Percentiles rank a stretch among this genome's conserved stretches.
Conservation (phyloP, 2,797 vertebrate genomes). For the Todus mexicanus region DNA sequence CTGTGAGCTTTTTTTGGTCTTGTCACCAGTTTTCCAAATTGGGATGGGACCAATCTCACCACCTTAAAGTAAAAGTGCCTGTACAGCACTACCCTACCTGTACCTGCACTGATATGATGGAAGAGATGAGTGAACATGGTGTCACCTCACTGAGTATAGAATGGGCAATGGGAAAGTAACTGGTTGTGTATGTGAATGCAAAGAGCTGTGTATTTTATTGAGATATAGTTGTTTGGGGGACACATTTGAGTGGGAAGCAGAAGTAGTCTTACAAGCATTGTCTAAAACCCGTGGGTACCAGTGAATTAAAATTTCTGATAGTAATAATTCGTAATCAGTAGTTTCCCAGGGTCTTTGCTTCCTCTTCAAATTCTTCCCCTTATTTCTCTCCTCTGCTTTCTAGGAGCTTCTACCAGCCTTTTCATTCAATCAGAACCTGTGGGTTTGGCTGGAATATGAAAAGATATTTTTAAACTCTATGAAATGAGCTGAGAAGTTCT, state of each 20-base stretch:
- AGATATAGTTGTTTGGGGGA: too few relatives aligned
- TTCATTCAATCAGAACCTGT: neutral
- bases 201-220: neutral
- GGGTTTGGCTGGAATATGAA: neutral
- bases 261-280: neutral
- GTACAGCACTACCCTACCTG: neutral
- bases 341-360: neutral
- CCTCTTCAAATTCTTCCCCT: neutral
- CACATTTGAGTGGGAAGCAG: neutral
- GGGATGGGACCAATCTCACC: neutral
- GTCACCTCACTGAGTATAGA: neutral
- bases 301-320: neutral
- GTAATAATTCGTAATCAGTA: neutral
- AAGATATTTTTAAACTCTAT: neutral
- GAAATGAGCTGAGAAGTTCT: neutral
- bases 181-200: neutral
- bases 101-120: neutral
- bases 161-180: neutral
- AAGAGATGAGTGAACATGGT: neutral
- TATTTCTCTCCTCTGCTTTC: neutral
- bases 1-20: neutral
- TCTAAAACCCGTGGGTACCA: neutral
- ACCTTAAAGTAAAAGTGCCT: neutral
- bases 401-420: neutral
- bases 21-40: neutral